Conservation (phyloP, 2,797 vertebrate species). For the Erpetoichthys calabaricus region DNA sequence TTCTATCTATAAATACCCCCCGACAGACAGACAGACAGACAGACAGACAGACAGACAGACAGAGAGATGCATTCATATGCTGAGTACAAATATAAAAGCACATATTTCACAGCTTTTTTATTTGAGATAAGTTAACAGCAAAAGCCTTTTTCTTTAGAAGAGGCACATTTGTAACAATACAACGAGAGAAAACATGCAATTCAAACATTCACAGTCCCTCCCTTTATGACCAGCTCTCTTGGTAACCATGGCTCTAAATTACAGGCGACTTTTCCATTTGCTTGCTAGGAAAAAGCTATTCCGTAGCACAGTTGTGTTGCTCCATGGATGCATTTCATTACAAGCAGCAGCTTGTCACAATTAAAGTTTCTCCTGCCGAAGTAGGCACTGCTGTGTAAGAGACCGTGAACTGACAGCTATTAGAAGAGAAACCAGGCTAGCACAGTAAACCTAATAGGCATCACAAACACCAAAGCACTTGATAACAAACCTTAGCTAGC, state of each 20-base stretch:
- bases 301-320: slow-evolving; percentile 10
- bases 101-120: no score
- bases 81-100: no score
- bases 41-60: no score
- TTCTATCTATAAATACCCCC: no score
- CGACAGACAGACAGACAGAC: no score
- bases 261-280: slow-evolving; percentile 27
- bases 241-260: neutral
- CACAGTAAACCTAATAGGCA: neutral
- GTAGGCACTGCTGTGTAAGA: slow-evolving; percentile 7
- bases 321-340: slow-evolving; percentile 17
- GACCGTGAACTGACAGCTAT: slow-evolving; percentile 14
- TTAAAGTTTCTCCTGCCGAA: slow-evolving; percentile 24
- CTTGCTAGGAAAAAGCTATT: slow-evolving; percentile 19
- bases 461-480: neutral
- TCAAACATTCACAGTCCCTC: no score
- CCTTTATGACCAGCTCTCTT: neutral
- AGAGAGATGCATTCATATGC: no score
- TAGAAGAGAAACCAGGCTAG: neutral
- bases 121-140: no score
- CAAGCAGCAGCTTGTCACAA: slow-evolving; percentile 24
- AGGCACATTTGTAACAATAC: no score
- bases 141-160: no score
- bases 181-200: no score
- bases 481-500: no score